Evolutionary conservation across 2,113 vertebrate genomes (phyloP), one percentile per base, ranked within the genome.

Genomic region (cattle (Bos taurus)): DNA sequence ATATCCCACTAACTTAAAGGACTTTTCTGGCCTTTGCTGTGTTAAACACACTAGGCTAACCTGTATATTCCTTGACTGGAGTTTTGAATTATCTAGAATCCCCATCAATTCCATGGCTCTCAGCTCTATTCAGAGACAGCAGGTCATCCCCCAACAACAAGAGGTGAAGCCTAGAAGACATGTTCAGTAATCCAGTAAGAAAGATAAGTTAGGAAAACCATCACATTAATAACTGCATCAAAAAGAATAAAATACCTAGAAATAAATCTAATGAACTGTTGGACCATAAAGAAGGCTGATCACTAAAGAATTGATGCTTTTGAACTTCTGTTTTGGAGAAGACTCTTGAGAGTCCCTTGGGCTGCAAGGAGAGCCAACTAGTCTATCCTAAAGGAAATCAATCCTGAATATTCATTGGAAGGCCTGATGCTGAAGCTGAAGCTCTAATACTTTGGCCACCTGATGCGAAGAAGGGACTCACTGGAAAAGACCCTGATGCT

Each of bases 121-220:
- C 93, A 59, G 62, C 46, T 95, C 23, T 84, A 46, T 48, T 88
- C 60, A 83, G 21, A 15, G 57, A 50, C 52, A 94, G 92, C 60
- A 89, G 33, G 56, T 81, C 5, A 1, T 19, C 88, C 43, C n/a
- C 30, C 92, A 97, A 48, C 80, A 62, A 85, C 19, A 82, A 97
- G 88, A 88, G 60, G 2, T 59, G 57, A 97, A 93, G 78, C 90
- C 60, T 94, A 78, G 56, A 95, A 97, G 71, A 86, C 87, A 90
- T 85, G 77, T 57, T 95, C 62, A 56, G 54, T 52, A 91, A 97
- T 52, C 93, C 88, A 83, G 25, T n/a, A 56, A 56, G 33, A 56
- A 83, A 25, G 21, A 56, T 12, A 83, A 83, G 14, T 25, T 56
- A 56, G 4, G 12, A 36, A 83, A 36, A 83, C 0, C 1, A 36